Evolutionary conservation across 2,113 vertebrate species (phyloP), one percentile per base, ranked within the genome.

Genomic region (Corythaixoides concolor): DNA sequence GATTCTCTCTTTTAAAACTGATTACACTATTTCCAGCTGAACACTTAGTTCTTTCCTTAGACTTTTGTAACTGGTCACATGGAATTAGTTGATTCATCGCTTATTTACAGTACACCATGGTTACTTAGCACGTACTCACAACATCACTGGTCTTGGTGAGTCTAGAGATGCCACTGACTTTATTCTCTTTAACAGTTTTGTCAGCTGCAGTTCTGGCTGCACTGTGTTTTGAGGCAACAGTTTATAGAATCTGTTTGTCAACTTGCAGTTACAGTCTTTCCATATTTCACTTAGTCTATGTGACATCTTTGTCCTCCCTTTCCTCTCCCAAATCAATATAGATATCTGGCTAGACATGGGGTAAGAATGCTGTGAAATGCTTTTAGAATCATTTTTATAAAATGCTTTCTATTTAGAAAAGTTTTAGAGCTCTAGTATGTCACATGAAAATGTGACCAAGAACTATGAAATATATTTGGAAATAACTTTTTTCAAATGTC

Each of bases 211-310:
- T 76, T 84, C 45, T 86, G 55, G 32, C 73, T 67, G 35, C 24
- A 27, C 5, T 68, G 53, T 73, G 62, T 30, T 30, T 79, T 63
- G 12, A 8, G 17, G 27, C 7, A 81, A 10, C 39, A 37, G n/a
- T 70, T 91, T n/a, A 53, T 22, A 37, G 28, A 43, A 62, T 45
- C 41, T 60, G 15, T 69, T 66, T 75, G 9, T 56, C 39, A 35
- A 15, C 16, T 55, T 33, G 7, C 28, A 41, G 35, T 63, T 80
- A 33, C 26, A 52, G 20, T 67, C 30, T 49, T 63, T 84, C 41
- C 15, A 11, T 5, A 2, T 24, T 68, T 76, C 33, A 73, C 19
- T 32, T 49, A 12, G n/a, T 62, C 41, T 79, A 2, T 0, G 0
- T 60, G 33, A 67, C 11, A 26, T 52, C 26, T 79, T 37, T 45